Evolutionary conservation across 2,888 invertebrate genomes (phyloP).

Genomic region (Pinctada fucata): DNA sequence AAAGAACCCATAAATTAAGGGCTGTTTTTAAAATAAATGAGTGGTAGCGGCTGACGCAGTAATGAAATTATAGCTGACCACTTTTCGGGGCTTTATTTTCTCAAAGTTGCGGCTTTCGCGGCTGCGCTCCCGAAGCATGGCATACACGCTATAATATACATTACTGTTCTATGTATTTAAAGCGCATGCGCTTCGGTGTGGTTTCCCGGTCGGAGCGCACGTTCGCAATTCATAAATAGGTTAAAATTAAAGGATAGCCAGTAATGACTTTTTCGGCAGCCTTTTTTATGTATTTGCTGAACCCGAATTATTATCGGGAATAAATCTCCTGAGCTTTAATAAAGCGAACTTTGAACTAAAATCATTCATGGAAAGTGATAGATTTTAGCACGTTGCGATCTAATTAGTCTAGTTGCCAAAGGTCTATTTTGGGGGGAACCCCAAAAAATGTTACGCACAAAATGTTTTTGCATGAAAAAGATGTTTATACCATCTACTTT

Average conservation of each 20-base stretch:
- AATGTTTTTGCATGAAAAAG: too few species aligned
- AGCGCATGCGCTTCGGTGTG: not conserved
- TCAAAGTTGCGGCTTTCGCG: not conserved
- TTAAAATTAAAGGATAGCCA: not conserved
- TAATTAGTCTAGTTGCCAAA: too few species aligned
- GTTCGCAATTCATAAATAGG: not conserved
- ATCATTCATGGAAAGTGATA: too few species aligned
- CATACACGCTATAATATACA: not conserved
- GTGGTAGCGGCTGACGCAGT: not conserved
- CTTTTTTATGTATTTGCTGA: not conserved
- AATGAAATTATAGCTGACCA: not conserved
- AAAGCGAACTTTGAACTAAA: not conserved
- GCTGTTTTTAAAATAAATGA: not conserved
- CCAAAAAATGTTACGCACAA: too few species aligned
- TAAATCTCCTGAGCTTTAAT: not conserved
- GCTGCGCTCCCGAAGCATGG: slow-evolving; percentile 1
- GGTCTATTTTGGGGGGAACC: too few species aligned
- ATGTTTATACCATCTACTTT: too few species aligned
- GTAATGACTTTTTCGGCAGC: not conserved
- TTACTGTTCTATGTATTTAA: not conserved
- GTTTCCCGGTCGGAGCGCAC: not conserved
- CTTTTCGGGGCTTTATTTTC: too few species aligned
- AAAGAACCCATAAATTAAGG: too few species aligned
- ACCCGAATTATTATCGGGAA: slow-evolving; percentile 1
- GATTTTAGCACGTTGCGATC: too few species aligned